phyloP scores from a whole-genome alignment of 2,888 invertebrate species.

The Luperina nickerlii region DNA sequence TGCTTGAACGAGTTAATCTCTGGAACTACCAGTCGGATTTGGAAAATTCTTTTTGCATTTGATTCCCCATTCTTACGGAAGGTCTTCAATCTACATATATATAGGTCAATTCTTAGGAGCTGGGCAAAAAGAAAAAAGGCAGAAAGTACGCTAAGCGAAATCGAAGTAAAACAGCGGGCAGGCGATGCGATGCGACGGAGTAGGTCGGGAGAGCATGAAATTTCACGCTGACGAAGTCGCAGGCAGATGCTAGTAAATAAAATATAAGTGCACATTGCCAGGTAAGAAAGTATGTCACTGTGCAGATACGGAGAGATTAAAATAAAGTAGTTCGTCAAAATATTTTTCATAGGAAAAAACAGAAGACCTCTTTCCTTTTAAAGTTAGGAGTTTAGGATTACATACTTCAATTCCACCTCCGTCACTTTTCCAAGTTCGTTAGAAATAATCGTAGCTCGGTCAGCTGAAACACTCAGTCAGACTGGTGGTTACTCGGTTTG shows the following conservation, averaged over 20 bases:
- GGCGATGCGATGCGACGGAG: background rate
- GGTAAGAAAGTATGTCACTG: constrained; percentile 9
- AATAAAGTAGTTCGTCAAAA: background rate
- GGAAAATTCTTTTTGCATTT: background rate
- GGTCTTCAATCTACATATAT: background rate
- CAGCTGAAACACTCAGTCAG: constrained; percentile 55
- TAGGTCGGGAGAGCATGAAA: background rate
- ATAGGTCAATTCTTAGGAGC: background rate
- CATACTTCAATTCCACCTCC: background rate
- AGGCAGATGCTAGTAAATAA: constrained; percentile 1
- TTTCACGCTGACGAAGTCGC: too few relatives aligned
- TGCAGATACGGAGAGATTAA: constrained; percentile 12
- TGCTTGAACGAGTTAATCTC: background rate
- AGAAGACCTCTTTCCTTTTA: background rate
- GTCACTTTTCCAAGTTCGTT: constrained; percentile 19
- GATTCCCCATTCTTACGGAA: background rate
- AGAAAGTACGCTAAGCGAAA: background rate
- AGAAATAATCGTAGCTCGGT: constrained; percentile 31
- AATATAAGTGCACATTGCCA: constrained; percentile 34
- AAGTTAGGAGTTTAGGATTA: background rate
- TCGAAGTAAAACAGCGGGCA: background rate
- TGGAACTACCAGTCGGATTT: background rate
- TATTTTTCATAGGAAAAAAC: background rate
- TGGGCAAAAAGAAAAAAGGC: background rate
- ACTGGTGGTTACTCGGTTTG: constrained; percentile 17